phyloP scores from a whole-genome alignment of 2,888 invertebrate species.

The Himalopsyche anomala region DNA sequence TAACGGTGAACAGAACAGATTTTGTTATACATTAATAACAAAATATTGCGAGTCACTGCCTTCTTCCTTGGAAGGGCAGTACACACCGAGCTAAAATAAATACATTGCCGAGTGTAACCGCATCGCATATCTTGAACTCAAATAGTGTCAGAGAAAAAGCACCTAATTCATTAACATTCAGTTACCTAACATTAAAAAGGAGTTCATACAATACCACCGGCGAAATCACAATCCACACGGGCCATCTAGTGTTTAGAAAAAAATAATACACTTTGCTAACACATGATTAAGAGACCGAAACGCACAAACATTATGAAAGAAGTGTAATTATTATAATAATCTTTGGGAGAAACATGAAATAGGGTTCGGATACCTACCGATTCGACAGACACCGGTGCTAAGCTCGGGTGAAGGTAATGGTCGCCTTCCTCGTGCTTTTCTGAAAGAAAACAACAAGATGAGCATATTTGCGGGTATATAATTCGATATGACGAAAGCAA shows the following conservation, averaged over 20 bases:
- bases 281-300: slow-evolving; percentile 48
- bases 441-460: slow-evolving; percentile 66
- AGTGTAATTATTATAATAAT: slow-evolving; percentile 50
- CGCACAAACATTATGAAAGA: slow-evolving; percentile 43
- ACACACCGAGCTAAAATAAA: too few species aligned
- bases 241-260: not conserved
- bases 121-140: too few species aligned
- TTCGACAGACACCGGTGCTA: slow-evolving; percentile 80
- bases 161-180: too few species aligned
- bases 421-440: slow-evolving; percentile 79
- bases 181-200: too few species aligned
- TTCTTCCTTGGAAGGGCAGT: too few species aligned
- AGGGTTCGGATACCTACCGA: slow-evolving; percentile 76
- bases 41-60: too few species aligned
- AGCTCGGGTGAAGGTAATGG: slow-evolving; percentile 90
- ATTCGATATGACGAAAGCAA: too few species aligned
- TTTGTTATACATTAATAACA: too few species aligned
- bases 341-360: slow-evolving; percentile 49
- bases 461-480: not conserved
- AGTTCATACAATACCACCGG: slow-evolving; percentile 53
- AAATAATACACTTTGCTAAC: slow-evolving; percentile 39
- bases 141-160: too few species aligned
- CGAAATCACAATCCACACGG: slow-evolving; percentile 18
- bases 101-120: too few species aligned
- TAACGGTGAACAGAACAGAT: too few species aligned